These are phyloP conservation scores for Hydropotes inermis DNA, from an alignment of 2,113 vertebrate genomes.

Conservation along the genomic window DNA sequence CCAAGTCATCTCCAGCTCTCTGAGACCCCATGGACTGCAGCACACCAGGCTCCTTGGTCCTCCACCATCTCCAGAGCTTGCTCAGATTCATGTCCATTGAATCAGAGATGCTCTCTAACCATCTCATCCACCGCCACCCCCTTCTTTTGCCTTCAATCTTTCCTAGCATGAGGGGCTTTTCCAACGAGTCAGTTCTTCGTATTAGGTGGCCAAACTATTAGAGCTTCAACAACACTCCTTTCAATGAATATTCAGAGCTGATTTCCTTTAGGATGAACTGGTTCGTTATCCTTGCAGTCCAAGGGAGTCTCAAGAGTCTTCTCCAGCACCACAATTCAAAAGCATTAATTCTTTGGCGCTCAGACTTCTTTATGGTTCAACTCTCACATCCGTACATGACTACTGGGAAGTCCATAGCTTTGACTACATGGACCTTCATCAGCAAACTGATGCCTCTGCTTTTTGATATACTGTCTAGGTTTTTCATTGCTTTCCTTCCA, in stretches of 20 bases:
- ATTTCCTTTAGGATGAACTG: background rate
- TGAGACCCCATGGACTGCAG: background rate
- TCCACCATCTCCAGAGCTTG: background rate
- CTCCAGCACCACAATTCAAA: background rate
- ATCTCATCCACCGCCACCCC: background rate
- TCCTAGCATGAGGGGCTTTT: background rate
- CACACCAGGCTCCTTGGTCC: background rate
- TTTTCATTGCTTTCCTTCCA: background rate
- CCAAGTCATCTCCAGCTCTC: background rate
- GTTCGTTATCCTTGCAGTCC: background rate
- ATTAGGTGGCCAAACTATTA: background rate
- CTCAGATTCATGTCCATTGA: background rate
- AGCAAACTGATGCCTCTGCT: background rate
- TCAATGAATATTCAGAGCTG: background rate
- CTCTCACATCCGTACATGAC: background rate
- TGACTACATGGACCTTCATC: background rate
- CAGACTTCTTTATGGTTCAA: background rate
- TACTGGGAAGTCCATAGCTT: background rate
- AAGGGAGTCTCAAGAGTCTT: background rate
- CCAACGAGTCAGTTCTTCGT: background rate
- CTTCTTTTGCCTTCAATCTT: background rate
- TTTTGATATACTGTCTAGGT: background rate
- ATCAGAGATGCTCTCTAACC: background rate
- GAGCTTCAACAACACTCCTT: background rate
- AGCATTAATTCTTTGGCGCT: fast-evolving